These are phyloP conservation scores for Dromiciops gliroides DNA, from an alignment of 2,113 vertebrate genomes.

Conservation along the genomic window DNA sequence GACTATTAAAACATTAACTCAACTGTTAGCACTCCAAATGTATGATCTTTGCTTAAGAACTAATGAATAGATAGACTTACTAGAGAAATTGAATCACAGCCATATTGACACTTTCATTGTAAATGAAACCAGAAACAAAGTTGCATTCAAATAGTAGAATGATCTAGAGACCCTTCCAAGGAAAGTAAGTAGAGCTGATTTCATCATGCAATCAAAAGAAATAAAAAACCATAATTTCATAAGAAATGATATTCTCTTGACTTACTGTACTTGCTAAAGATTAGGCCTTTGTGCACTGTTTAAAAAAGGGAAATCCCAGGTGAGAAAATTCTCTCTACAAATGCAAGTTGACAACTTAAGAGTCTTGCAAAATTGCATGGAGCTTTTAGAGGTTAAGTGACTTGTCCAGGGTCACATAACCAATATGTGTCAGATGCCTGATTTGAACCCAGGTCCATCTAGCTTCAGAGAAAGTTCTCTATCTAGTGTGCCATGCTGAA, in stretches of 20 bases:
- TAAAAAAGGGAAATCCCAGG: background rate
- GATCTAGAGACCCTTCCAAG: no score
- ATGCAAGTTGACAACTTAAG: background rate
- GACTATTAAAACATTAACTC: background rate
- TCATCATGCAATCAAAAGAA: background rate
- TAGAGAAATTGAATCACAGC: background rate
- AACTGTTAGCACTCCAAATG: background rate
- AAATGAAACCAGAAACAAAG: background rate
- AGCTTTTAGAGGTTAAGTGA: background rate
- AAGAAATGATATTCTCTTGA: background rate
- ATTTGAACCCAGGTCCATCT: no score
- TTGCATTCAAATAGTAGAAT: background rate
- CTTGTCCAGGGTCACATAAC: background rate
- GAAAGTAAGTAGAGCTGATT: background rate
- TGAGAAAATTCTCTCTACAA: background rate
- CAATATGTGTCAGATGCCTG: background rate
- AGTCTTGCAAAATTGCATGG: background rate
- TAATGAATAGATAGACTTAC: background rate
- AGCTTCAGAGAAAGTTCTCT: no score
- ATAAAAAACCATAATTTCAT: background rate
- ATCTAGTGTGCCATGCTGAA: background rate
- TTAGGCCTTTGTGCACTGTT: background rate
- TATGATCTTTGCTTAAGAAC: no score
- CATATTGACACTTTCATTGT: background rate
- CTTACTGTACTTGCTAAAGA: background rate